These are phyloP conservation scores for Eutrigla gurnardus DNA, from an alignment of 2,797 vertebrate genomes.

Conservation along the genomic window DNA sequence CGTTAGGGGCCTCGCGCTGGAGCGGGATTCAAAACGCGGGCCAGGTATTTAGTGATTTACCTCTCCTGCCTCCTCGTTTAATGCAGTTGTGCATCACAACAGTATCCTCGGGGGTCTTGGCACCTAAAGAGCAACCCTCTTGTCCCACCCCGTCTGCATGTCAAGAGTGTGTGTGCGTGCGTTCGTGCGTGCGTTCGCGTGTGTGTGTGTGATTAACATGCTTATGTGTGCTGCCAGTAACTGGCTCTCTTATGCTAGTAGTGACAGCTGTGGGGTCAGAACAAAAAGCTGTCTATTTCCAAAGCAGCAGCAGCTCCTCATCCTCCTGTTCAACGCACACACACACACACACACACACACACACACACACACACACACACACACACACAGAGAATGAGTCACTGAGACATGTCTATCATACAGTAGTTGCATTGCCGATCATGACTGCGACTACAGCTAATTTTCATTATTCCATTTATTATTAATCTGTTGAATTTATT, in stretches of 20 bases:
- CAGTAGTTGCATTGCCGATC: slow-evolving; percentile 13
- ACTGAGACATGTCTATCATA: slow-evolving; percentile 33
- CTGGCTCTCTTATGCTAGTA: slow-evolving; percentile 68
- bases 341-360: slow-evolving; percentile 6
- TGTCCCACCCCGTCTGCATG: slow-evolving; percentile 58
- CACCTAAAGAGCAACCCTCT: slow-evolving; percentile 58
- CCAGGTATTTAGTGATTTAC: slow-evolving; percentile 71
- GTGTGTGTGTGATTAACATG: slow-evolving; percentile 49
- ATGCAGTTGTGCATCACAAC: slow-evolving; percentile 63
- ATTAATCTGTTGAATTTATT: neutral
- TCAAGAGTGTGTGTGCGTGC: slow-evolving; percentile 33
- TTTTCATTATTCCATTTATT: slow-evolving; percentile 13
- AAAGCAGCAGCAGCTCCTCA: slow-evolving; percentile 46
- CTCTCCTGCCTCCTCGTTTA: slow-evolving; percentile 36
- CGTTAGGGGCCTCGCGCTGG: slow-evolving; percentile 50
- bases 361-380: slow-evolving; percentile 4
- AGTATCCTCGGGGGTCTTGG: slow-evolving; percentile 53
- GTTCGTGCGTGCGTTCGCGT: slow-evolving; percentile 31
- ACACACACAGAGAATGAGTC: slow-evolving; percentile 25
- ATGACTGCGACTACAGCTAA: neutral
- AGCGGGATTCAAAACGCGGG: slow-evolving; percentile 48
- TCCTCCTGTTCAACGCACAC: slow-evolving; percentile 17
- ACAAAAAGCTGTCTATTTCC: slow-evolving; percentile 82
- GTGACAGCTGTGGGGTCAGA: slow-evolving; percentile 83
- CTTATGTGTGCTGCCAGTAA: slow-evolving; percentile 69